A percentile compares a stretch with the other conserved stretches of the same genome.
Evolutionary conservation across 1,140 invertebrate species (phyloP).

Genomic region (Leptopilina clavipes): DNA sequence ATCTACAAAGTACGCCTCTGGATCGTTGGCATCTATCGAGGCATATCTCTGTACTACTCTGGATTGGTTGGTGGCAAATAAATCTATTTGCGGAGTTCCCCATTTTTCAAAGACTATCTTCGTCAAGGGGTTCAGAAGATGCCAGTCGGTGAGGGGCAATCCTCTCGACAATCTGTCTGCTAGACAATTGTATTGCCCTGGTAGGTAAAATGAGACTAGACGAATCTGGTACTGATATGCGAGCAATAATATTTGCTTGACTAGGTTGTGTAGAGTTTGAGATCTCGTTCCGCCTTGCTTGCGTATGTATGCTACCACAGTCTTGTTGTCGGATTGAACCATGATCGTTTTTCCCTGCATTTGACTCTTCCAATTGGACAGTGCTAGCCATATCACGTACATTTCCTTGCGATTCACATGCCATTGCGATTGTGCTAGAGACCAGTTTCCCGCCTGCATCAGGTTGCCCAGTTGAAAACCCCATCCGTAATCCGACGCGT

Average conservation of each 20-base stretch:
- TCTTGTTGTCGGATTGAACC: slow-evolving; percentile 65
- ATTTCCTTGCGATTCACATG: slow-evolving; percentile 63
- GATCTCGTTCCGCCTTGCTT: slow-evolving; percentile 54
- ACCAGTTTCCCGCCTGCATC: slow-evolving; percentile 48
- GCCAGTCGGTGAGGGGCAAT: too few relatives aligned
- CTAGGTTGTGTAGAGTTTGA: background rate
- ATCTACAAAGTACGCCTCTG: background rate
- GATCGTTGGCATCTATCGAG: slow-evolving; percentile 37
- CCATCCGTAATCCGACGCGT: slow-evolving; percentile 61
- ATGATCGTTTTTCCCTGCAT: slow-evolving; percentile 45
- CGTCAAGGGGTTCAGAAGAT: too few relatives aligned
- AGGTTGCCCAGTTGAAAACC: slow-evolving; percentile 53
- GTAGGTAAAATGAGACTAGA: slow-evolving; percentile 46
- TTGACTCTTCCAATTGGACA: slow-evolving; percentile 46
- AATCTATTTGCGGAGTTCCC: slow-evolving; percentile 44
- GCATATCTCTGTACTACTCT: slow-evolving; percentile 43
- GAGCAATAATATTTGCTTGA: too few relatives aligned
- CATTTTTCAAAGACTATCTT: slow-evolving; percentile 42
- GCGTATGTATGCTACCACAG: slow-evolving; percentile 51
- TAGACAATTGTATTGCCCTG: slow-evolving; percentile 49
- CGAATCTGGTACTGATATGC: slow-evolving; percentile 20
- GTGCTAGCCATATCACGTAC: slow-evolving; percentile 54
- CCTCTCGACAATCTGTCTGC: slow-evolving; percentile 45
- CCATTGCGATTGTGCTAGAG: slow-evolving; percentile 44
- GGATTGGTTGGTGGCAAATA: slow-evolving; percentile 46